These are phyloP conservation scores for Sternotherus odoratus DNA, from an alignment of 2,797 vertebrate genomes.

Conservation along the genomic window DNA sequence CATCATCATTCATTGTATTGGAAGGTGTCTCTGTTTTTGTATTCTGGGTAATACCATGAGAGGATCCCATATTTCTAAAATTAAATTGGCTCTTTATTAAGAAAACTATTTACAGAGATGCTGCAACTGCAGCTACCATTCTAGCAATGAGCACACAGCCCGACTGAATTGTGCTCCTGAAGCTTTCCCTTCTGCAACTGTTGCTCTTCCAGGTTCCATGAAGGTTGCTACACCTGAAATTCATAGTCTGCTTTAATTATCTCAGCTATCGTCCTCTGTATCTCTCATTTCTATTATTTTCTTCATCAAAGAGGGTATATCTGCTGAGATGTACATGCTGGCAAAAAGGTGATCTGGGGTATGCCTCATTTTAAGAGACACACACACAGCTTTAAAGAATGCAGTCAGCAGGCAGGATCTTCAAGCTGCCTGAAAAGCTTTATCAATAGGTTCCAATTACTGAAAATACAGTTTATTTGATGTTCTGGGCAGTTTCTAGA, in stretches of 20 bases:
- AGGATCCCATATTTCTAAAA: neutral
- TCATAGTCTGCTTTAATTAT: neutral
- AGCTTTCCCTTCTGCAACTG: neutral
- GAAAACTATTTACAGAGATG: neutral
- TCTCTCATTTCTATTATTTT: neutral
- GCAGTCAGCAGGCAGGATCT: neutral
- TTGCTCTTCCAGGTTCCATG: neutral
- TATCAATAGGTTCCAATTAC: neutral
- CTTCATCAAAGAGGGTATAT: neutral
- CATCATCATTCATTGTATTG: neutral
- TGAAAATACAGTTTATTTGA: neutral
- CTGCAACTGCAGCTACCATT: neutral
- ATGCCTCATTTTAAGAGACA: neutral
- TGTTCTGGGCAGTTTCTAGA: neutral
- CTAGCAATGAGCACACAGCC: neutral
- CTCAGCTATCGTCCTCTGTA: neutral
- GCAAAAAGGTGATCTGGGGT: neutral
- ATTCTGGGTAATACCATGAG: no score
- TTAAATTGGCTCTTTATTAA: neutral
- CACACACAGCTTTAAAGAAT: neutral
- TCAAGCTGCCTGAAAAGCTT: neutral
- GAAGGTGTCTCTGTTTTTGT: neutral
- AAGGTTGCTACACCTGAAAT: neutral
- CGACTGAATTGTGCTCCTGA: neutral
- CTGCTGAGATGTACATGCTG: neutral